Evolutionary conservation across 1,140 invertebrate species (phyloP), one percentile per base, ranked within the genome.

Genomic region (Brachionus paranguensis): DNA sequence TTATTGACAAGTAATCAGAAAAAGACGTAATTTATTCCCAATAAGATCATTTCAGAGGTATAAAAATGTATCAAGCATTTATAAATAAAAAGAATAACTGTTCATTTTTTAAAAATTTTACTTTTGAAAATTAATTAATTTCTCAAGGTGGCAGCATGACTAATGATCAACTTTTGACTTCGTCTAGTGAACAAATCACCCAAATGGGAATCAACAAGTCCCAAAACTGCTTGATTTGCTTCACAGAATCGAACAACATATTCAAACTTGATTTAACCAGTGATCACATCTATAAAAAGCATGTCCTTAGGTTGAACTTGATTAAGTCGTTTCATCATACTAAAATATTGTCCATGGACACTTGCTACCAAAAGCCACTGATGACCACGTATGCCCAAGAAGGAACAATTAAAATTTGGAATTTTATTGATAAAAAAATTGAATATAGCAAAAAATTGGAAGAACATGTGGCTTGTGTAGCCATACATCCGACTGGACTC

Each of bases 211-310:
- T 72, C 10, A 72, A 72, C 37, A 43, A n/a, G 4, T 76, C 72
- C 17, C 43, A 76, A 29, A 76, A 47, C 43, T 76, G 72, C 20
- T 37, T 76, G 1, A 12, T 76, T 27, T 76, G 72, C 27, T 76
- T 76, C 20, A 50, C 72, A 27, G 45, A 76, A 12, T 50, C 10
- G 20, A 76, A 76, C 27, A 50, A 14, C 12, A 29, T 76, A 1
- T 76, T 33, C n/a, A 76, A 76, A n/a, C 72, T 76, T 27, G 72
- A 76, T 27, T 76, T 76, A 76, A 76, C 41, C 0, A 76, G 45
- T 50, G 72, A 76, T 50, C 33, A 50, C 11, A 29, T 76, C 50
- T 76, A 76, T 8, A 76, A 76, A 14, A 76, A 76, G n/a, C 17
- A 76, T 14, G 27, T 50, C 33, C 45, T 76, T 11, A 76, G 33